phyloP scores from a whole-genome alignment of 2,888 invertebrate genomes.

The Torymus aiolomorphi region DNA sequence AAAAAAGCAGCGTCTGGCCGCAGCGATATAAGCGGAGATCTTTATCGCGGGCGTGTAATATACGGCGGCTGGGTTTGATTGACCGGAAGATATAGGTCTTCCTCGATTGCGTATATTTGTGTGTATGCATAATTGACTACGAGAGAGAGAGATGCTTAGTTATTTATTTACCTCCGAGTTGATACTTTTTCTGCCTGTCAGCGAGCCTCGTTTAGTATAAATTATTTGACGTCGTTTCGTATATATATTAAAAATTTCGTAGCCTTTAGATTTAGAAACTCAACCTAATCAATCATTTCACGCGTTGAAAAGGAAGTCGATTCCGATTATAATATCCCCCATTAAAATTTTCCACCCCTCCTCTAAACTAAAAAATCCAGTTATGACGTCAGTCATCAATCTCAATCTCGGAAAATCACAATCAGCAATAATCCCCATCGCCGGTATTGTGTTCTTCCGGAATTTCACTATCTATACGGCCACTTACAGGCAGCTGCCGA shows the following conservation, averaged over 20 bases:
- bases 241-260: no score
- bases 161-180: slow-evolving; percentile 28
- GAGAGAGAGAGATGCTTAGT: slow-evolving; percentile 16
- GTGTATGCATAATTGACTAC: slow-evolving; percentile 21
- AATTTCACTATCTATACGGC: no score
- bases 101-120: not conserved
- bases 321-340: no score
- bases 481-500: no score
- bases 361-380: not conserved
- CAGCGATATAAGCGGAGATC: slow-evolving; percentile 6
- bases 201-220: no score
- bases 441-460: no score
- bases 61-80: slow-evolving; percentile 18
- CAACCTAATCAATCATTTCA: no score
- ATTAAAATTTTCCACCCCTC: no score
- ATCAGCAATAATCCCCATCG: not conserved
- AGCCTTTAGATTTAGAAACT: no score
- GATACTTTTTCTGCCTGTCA: no score
- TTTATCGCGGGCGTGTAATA: slow-evolving; percentile 20
- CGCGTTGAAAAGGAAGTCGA: no score
- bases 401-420: not conserved
- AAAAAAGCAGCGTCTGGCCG: not conserved
- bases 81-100: slow-evolving; percentile 29
- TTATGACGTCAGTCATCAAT: slow-evolving; percentile 1
- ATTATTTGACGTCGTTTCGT: no score